Conservation (phyloP, 2,113 vertebrate species). For the Carollia perspicillata region DNA sequence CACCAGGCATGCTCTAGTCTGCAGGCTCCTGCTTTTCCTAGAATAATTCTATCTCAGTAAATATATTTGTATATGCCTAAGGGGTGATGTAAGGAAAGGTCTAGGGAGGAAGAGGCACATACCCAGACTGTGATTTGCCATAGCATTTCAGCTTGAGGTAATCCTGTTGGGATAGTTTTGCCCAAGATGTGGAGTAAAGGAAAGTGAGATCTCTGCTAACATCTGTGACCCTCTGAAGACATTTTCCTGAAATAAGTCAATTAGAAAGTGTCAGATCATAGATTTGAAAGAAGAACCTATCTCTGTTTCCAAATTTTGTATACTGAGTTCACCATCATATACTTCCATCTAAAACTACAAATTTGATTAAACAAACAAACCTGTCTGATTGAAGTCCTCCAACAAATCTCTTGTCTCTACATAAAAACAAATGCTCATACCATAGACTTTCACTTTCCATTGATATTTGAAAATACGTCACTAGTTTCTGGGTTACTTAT, state of each 20-base stretch:
- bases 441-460: background rate
- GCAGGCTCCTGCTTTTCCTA: background rate
- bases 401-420: background rate
- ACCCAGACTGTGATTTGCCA: background rate
- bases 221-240: background rate
- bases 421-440: background rate
- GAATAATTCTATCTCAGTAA: background rate
- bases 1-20: background rate
- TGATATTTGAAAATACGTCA: background rate
- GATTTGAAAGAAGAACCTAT: background rate
- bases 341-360: background rate
- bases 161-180: background rate
- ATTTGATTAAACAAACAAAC: background rate
- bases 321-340: background rate
- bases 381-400: background rate
- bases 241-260: background rate
- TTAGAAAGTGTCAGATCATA: background rate
- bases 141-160: background rate
- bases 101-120: background rate
- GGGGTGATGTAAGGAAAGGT: accelerated
- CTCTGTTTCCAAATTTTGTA: background rate
- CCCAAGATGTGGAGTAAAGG: background rate
- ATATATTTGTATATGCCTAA: background rate
- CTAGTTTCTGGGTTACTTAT: background rate
- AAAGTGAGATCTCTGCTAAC: background rate